Evolutionary conservation across 2,113 vertebrate species (phyloP).

Genomic region (Chiloscyllium plagiosum): DNA sequence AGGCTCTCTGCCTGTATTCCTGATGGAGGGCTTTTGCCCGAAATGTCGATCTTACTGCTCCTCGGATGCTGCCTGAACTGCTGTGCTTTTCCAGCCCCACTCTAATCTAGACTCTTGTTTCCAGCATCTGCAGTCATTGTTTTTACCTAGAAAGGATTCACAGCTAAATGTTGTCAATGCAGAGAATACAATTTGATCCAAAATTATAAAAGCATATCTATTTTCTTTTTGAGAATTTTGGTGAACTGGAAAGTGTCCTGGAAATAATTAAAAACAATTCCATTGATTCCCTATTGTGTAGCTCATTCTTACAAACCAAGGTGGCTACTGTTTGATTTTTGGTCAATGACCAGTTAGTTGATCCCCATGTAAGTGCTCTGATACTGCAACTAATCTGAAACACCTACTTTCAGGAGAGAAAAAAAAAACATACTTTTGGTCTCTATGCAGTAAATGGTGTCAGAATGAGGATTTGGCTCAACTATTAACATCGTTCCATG

Average conservation of each 20-base stretch:
- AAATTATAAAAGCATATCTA: background rate
- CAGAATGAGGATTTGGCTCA: background rate
- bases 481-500: background rate
- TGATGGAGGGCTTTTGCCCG: no score
- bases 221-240: background rate
- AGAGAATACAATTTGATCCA: background rate
- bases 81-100: no score
- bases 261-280: background rate
- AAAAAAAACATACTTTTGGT: background rate
- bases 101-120: no score
- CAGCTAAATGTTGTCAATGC: background rate
- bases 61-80: no score
- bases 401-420: background rate
- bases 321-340: background rate
- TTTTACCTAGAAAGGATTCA: no score
- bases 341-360: background rate
- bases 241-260: background rate
- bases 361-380: background rate
- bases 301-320: background rate
- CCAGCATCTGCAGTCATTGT: no score
- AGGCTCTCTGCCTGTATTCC: no score
- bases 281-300: background rate
- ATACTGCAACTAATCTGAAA: background rate
- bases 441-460: background rate
- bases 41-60: no score